Percentiles rank a stretch among this genome's conserved stretches.
These are phyloP conservation scores for Agelas oroides DNA, from an alignment of 37 sponge, comb jelly and placozoan species.

Conservation along the genomic window DNA sequence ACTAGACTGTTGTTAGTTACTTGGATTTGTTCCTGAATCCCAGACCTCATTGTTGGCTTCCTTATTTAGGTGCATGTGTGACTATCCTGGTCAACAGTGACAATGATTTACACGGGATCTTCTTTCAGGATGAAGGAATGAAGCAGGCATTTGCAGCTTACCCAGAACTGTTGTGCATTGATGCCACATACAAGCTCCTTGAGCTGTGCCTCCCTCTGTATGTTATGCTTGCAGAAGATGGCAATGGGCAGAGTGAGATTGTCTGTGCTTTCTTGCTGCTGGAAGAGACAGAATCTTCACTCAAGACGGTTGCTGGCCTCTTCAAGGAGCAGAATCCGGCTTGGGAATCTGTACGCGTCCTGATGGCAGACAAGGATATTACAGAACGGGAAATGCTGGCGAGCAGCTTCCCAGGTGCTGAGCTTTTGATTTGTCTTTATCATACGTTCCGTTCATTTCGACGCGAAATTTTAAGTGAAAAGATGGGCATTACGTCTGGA, in stretches of 20 bases:
- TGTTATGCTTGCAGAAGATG: constrained; percentile 57
- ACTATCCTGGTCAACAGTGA: neutral
- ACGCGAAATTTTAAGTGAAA: constrained; percentile 67
- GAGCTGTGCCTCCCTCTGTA: constrained; percentile 53
- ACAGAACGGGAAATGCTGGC: constrained; percentile 40
- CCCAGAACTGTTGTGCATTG: too few relatives aligned
- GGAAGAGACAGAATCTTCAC: too few relatives aligned
- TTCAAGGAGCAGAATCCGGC: constrained; percentile 49
- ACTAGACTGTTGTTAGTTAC: too few relatives aligned
- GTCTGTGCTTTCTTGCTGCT: too few relatives aligned
- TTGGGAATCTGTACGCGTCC: constrained; percentile 27
- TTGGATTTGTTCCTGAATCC: neutral
- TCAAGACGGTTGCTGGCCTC: constrained; percentile 30
- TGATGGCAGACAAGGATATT: constrained; percentile 81
- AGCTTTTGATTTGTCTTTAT: constrained; percentile 66
- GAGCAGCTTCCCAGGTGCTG: constrained; percentile 31
- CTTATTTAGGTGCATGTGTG: constrained; percentile 27
- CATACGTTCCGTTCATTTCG: constrained; percentile 51
- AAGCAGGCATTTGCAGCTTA: too few relatives aligned
- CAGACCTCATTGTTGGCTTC: neutral
- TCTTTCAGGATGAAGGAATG: too few relatives aligned
- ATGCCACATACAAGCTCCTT: too few relatives aligned
- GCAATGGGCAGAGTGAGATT: constrained; percentile 69
- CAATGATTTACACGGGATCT: too few relatives aligned
- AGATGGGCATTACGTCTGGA: constrained; percentile 48